phyloP scores from a whole-genome alignment of 1,140 invertebrate genomes.

The Neelides sp. region DNA sequence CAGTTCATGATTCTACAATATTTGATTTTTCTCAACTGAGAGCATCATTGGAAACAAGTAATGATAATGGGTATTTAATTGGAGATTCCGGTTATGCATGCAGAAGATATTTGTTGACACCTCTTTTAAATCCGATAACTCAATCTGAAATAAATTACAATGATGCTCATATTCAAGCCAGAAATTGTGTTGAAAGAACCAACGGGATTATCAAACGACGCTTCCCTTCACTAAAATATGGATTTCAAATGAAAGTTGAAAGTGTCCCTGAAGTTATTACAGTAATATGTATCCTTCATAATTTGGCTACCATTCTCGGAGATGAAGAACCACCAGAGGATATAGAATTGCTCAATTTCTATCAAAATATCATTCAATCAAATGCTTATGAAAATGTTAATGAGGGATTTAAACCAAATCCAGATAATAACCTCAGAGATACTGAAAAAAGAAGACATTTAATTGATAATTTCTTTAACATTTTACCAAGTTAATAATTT shows the following conservation, averaged over 20 bases:
- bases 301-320: conserved; percentile 4
- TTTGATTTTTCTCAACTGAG: conserved; percentile 22
- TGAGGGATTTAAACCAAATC: too few species aligned
- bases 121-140: background rate
- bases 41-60: conserved; percentile 35
- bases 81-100: conserved; percentile 5
- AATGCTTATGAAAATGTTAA: too few species aligned
- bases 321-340: conserved; percentile 11
- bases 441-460: too few species aligned
- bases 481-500: too few species aligned
- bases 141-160: background rate
- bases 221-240: conserved; percentile 11
- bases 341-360: background rate
- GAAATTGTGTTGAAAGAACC: conserved; percentile 13
- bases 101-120: background rate
- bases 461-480: too few species aligned
- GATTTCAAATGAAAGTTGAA: conserved; percentile 10
- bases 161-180: conserved; percentile 1
- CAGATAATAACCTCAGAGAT: too few species aligned
- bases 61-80: background rate
- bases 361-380: background rate
- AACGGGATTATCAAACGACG: conserved; percentile 10
- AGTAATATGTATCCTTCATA: conserved; percentile 9
- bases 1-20: conserved; percentile 1
- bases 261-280: conserved; percentile 2